These are phyloP conservation scores for Cydia pomonella DNA, from an alignment of 1,140 invertebrate genomes.

Conservation along the genomic window DNA sequence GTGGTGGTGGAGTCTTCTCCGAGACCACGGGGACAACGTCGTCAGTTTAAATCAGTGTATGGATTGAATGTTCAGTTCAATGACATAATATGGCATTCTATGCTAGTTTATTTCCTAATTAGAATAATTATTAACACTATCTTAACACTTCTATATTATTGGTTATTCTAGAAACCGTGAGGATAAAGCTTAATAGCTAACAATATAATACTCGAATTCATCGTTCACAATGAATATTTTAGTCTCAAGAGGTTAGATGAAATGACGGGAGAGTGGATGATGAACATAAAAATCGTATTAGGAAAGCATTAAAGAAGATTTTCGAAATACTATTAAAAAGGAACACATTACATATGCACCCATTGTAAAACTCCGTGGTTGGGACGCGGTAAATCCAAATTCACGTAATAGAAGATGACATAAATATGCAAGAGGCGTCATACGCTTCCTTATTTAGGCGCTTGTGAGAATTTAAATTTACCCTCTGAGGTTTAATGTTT, in stretches of 20 bases:
- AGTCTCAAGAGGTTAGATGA: neutral
- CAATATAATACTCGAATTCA: neutral
- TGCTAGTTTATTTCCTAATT: too few relatives aligned
- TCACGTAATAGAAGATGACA: constrained; percentile 21
- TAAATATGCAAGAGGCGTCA: constrained; percentile 33
- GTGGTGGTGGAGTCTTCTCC: too few relatives aligned
- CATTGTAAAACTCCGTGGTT: neutral
- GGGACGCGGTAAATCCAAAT: constrained; percentile 13
- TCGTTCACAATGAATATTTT: neutral
- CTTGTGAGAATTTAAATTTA: constrained; percentile 33
- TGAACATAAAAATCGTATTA: neutral
- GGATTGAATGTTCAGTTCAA: too few relatives aligned
- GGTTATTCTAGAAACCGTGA: neutral
- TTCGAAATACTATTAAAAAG: neutral
- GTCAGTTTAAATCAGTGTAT: too few relatives aligned
- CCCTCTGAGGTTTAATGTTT: constrained; percentile 23
- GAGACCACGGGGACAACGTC: too few relatives aligned
- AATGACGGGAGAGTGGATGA: neutral
- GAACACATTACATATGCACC: neutral
- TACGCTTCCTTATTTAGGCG: constrained; percentile 32
- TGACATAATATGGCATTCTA: too few relatives aligned
- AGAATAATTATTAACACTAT: too few relatives aligned
- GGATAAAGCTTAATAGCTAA: neutral
- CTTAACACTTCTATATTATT: too few relatives aligned
- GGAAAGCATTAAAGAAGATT: neutral